Evolutionary conservation across 2,113 vertebrate genomes (phyloP), one percentile per base, ranked within the genome.

Genomic region (Thinocorus orbignyianus): DNA sequence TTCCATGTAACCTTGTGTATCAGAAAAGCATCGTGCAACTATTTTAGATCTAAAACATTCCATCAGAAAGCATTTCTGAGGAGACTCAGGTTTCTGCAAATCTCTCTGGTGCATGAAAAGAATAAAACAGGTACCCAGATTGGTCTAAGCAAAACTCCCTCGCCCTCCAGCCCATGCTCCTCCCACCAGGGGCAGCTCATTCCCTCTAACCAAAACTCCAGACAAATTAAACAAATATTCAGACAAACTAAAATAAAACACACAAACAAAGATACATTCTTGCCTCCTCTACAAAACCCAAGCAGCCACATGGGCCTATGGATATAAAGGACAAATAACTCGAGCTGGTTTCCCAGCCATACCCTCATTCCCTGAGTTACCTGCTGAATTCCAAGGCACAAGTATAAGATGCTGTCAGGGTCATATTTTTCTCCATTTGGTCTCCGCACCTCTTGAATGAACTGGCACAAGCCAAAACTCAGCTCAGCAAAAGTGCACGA

Each of bases 361-460:
- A 19, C 26, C 72, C 71, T 8, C 30, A 12, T 30, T 88, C 73
- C 79, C 85, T 12, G 23, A 86, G 41, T 77, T 98, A 98, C 99
- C 99, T 99, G 99, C 95, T 99, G 99, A 97, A 99, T 99, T 98
- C 99, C 99, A 97, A 99, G 99, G 98, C 99, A 99, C 98, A 99
- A 99, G 97, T 99, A 99, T 93, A 99, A 99, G 86, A 99, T 98
- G 98, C 99, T 99, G 98, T 99, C 99, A 37, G 99, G 98, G 65
- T 98, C 98, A 44, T 99, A 99, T 41, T 97, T 98, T 94, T 99
- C 99, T 92, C 99, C 99, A 30, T 98, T 99, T 86, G 99, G 99
- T 93, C 99, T 98, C 61, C 98, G 98, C 82, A 99, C 98, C 97
- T 99, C 99, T 76, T 97, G 97, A 90, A 99, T 98, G 95, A 99